phyloP scores from a whole-genome alignment of 1,140 invertebrate genomes.

The Temnothorax curvispinosus region DNA sequence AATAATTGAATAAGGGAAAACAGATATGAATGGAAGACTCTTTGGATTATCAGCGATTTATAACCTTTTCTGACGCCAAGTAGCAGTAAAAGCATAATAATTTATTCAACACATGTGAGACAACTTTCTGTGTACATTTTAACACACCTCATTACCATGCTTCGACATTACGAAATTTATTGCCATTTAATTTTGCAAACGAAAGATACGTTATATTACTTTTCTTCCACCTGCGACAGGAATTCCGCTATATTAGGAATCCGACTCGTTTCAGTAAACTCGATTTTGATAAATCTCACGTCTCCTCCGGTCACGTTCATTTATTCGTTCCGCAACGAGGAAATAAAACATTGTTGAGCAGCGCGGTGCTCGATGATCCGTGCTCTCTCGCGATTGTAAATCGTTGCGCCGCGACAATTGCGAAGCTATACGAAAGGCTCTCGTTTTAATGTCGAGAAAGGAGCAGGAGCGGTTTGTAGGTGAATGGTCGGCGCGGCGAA shows the following conservation, averaged over 20 bases:
- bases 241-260: background rate
- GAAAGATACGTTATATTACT: background rate
- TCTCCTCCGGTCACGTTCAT: background rate
- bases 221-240: background rate
- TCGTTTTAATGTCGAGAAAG: slow-evolving; percentile 31
- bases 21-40: background rate
- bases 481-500: slow-evolving; percentile 34
- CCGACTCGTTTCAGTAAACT: slow-evolving; percentile 17
- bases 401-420: slow-evolving; percentile 44
- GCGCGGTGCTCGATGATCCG: background rate
- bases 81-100: background rate
- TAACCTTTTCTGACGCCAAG: background rate
- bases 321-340: background rate
- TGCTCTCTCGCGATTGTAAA: slow-evolving; percentile 12
- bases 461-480: slow-evolving; percentile 37
- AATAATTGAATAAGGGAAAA: background rate
- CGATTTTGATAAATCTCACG: background rate
- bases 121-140: background rate
- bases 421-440: slow-evolving; percentile 51
- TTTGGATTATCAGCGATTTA: background rate
- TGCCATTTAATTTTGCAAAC: background rate
- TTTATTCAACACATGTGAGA: background rate
- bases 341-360: background rate
- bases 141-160: background rate
- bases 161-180: background rate